phyloP scores from a whole-genome alignment of 2,888 invertebrate genomes.

The Lacanobia oleracea region DNA sequence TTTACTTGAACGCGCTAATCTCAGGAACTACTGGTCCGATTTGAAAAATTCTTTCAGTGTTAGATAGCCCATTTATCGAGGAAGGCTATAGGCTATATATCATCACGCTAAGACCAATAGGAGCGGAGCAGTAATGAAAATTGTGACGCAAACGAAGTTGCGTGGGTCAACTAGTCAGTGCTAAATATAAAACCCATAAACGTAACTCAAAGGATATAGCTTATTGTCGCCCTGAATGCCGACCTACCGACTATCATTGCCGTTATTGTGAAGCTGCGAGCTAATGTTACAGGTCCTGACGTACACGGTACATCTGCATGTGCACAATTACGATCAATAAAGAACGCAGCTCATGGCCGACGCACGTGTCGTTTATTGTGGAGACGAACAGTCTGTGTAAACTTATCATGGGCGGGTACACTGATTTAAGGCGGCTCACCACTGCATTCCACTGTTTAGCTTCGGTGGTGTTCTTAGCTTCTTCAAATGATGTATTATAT shows the following conservation, averaged over 20 bases:
- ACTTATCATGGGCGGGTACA: not conserved
- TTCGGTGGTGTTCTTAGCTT: not conserved
- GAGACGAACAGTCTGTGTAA: constrained; percentile 4
- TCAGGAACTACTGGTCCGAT: no score
- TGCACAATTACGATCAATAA: constrained; percentile 41
- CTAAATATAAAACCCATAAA: constrained; percentile 24
- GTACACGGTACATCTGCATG: not conserved
- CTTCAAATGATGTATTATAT: no score
- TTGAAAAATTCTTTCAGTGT: no score
- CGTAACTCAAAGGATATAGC: constrained; percentile 11
- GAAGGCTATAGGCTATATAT: no score
- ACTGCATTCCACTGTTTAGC: not conserved
- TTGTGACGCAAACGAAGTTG: no score
- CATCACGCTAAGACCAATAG: no score
- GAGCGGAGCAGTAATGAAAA: no score
- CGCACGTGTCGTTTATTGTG: constrained; percentile 15
- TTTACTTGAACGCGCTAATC: no score
- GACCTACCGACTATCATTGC: not conserved
- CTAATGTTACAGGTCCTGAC: not conserved
- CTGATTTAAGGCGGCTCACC: not conserved
- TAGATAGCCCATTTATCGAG: no score
- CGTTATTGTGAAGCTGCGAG: constrained; percentile 10
- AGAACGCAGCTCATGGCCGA: not conserved
- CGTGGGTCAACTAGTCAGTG: no score
- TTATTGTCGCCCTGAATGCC: constrained; percentile 22